These are phyloP conservation scores for Agrilus cyanescens DNA, from an alignment of 2,888 invertebrate species.

Conservation along the genomic window DNA sequence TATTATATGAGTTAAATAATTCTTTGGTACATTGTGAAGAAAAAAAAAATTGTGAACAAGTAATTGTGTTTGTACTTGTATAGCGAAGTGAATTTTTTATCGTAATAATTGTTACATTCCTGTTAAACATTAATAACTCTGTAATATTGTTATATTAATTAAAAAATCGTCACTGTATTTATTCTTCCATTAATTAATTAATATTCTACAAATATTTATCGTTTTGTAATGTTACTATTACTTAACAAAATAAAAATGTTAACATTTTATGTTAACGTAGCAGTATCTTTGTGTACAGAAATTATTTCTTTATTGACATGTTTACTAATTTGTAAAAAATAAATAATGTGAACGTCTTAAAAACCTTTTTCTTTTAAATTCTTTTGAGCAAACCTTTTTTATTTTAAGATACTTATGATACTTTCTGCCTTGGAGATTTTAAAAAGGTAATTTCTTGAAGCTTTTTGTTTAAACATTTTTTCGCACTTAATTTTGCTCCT, in stretches of 20 bases:
- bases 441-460: no score
- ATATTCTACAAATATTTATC: no score
- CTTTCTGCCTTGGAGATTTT: no score
- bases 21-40: no score
- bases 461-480: no score
- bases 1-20: no score
- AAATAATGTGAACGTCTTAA: slow-evolving; percentile 9
- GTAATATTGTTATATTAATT: slow-evolving; percentile 19
- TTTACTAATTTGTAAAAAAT: slow-evolving; percentile 18
- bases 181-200: slow-evolving; percentile 23
- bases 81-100: slow-evolving; percentile 21
- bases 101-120: slow-evolving; percentile 28
- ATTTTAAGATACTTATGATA: no score
- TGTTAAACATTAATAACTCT: slow-evolving; percentile 22
- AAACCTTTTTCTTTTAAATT: not conserved
- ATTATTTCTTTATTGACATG: slow-evolving; percentile 23
- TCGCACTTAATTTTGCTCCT: no score
- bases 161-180: slow-evolving; percentile 14
- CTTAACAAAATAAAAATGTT: slow-evolving; percentile 13
- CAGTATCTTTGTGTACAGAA: slow-evolving; percentile 18
- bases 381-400: not conserved
- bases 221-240: no score
- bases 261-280: no score
- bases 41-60: no score
- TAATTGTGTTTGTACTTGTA: not conserved